phyloP scores from a whole-genome alignment of 2,888 invertebrate genomes.

The Pediacus dermestoides region DNA sequence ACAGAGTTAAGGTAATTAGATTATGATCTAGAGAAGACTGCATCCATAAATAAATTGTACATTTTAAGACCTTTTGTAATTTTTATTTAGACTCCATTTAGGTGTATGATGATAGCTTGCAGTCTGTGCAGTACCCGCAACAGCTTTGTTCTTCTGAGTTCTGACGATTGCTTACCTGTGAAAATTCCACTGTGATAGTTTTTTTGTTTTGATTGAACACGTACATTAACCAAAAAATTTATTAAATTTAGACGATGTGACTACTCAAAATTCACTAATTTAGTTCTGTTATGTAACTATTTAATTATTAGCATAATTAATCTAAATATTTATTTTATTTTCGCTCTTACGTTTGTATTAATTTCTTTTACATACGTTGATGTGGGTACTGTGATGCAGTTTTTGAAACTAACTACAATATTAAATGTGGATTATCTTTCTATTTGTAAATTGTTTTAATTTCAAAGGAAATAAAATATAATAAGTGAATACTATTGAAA shows the following conservation, averaged over 20 bases:
- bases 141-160: no score
- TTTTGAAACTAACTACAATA: conserved; percentile 41
- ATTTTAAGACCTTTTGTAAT: conserved; percentile 41
- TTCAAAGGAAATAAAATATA: conserved; percentile 47
- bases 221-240: no score
- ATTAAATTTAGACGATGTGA: no score
- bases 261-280: no score
- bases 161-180: no score
- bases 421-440: conserved; percentile 49
- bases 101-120: conserved; percentile 42
- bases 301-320: conserved; percentile 3
- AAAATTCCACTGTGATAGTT: no score
- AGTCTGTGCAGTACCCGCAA: conserved; percentile 47
- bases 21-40: conserved; percentile 50
- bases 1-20: conserved; percentile 47
- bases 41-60: conserved; percentile 48
- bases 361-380: conserved; percentile 33
- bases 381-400: conserved; percentile 51
- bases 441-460: conserved; percentile 50
- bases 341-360: conserved; percentile 13
- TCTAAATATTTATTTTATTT: conserved; percentile 12
- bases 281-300: no score
- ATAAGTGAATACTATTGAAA: conserved; percentile 35
- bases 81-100: conserved; percentile 42
- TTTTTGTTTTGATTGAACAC: no score